These are phyloP conservation scores for Irena cyanogastra DNA, from an alignment of 2,113 vertebrate genomes.

Conservation along the genomic window DNA sequence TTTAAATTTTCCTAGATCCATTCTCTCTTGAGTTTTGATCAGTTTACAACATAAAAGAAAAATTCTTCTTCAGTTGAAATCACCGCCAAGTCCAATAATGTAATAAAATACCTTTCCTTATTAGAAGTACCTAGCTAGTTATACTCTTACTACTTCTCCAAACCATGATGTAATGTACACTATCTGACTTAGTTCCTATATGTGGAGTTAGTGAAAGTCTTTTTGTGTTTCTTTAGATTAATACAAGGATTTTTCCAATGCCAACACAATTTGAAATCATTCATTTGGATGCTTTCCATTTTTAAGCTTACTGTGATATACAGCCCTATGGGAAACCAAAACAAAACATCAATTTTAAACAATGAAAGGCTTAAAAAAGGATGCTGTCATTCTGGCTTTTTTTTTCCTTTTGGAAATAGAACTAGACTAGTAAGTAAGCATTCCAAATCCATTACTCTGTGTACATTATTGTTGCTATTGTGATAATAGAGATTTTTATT, in stretches of 20 bases:
- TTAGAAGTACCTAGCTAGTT: constrained; percentile 77
- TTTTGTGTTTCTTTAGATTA: constrained; percentile 76
- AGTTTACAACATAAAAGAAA: constrained; percentile 52
- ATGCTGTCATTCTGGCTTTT: constrained; percentile 64
- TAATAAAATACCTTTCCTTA: constrained; percentile 74
- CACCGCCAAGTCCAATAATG: constrained; percentile 69
- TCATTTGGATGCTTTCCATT: constrained; percentile 61
- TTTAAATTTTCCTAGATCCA: constrained; percentile 26
- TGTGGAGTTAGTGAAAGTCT: constrained; percentile 76
- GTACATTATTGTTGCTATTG: constrained; percentile 80
- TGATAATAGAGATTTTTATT: constrained; percentile 82
- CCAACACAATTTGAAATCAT: constrained; percentile 63
- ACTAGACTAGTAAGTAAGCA: constrained; percentile 72
- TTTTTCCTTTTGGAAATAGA: constrained; percentile 71
- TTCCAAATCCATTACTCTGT: constrained; percentile 75
- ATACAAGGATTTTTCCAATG: constrained; percentile 69
- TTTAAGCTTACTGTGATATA: constrained; percentile 67
- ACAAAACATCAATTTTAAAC: constrained; percentile 63
- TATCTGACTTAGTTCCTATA: constrained; percentile 73
- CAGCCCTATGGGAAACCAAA: constrained; percentile 70
- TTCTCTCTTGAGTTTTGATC: constrained; percentile 39
- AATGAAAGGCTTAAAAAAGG: constrained; percentile 67
- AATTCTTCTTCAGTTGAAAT: constrained; percentile 57
- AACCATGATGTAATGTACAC: constrained; percentile 70
- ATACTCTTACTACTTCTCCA: constrained; percentile 74